Conservation (phyloP, 1,140 invertebrate species). For the Hylaeus anthracinus region DNA sequence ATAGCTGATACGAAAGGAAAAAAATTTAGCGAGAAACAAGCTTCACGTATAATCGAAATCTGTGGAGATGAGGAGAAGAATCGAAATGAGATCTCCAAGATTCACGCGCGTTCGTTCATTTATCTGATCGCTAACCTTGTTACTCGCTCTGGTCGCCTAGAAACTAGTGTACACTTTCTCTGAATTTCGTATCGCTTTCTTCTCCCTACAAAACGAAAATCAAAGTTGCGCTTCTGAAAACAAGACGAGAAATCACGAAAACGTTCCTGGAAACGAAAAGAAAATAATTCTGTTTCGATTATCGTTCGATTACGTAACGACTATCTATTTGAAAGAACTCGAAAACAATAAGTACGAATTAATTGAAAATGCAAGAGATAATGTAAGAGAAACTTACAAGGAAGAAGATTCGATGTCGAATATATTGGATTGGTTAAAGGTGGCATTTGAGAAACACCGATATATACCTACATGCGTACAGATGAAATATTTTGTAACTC, state of each 20-base stretch:
- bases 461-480: background rate
- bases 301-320: no score
- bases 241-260: background rate
- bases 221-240: background rate
- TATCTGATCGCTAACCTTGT: background rate
- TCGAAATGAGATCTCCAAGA: background rate
- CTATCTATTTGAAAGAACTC: no score
- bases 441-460: no score
- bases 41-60: background rate
- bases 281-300: no score
- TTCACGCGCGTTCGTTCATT: background rate
- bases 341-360: no score
- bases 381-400: no score
- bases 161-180: conserved; percentile 50
- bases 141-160: background rate
- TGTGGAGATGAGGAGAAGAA: background rate
- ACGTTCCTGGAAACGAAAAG: background rate
- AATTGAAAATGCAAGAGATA: no score
- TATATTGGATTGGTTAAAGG: no score
- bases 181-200: conserved; percentile 48
- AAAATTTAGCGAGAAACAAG: background rate
- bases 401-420: no score
- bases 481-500: background rate
- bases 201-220: background rate
- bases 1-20: no score